These are phyloP conservation scores for Cinclus mexicanus DNA, from an alignment of 2,113 vertebrate species.

Conservation along the genomic window DNA sequence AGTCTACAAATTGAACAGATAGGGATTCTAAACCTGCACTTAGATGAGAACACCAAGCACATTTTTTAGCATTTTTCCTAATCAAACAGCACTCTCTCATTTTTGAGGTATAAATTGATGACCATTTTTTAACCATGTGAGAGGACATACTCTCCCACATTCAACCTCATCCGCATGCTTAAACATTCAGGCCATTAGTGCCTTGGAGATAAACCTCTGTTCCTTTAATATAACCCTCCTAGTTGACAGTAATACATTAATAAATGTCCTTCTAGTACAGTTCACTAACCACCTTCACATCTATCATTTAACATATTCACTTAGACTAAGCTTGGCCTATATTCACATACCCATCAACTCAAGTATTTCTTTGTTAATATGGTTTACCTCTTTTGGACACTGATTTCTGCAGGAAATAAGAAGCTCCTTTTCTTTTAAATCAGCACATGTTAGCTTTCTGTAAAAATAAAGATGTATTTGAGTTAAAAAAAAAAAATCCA, in stretches of 20 bases:
- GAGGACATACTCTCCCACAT: not conserved
- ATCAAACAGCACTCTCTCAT: not conserved
- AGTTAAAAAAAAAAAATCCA: not conserved
- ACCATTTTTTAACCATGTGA: not conserved
- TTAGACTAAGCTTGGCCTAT: not conserved
- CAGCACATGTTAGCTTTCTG: constrained; percentile 84
- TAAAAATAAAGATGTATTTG: not conserved
- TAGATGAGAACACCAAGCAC: not conserved
- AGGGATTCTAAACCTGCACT: not conserved
- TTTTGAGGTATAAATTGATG: not conserved
- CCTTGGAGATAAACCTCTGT: not conserved
- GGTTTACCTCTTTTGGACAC: constrained; percentile 91
- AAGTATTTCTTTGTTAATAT: not conserved
- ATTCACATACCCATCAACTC: not conserved
- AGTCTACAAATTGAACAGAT: not conserved
- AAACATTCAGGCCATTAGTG: not conserved
- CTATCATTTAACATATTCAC: not conserved
- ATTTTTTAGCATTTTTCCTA: not conserved
- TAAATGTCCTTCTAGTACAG: not conserved
- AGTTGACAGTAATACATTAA: not conserved
- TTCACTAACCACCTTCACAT: not conserved
- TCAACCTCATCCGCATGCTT: not conserved
- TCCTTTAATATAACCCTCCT: not conserved
- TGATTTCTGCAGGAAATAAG: constrained; percentile 92
- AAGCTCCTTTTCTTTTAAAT: constrained; percentile 74